Base-by-base conservation (phyloP, 2,113 vertebrate species). In the Bungarus multicinctus region DNA sequence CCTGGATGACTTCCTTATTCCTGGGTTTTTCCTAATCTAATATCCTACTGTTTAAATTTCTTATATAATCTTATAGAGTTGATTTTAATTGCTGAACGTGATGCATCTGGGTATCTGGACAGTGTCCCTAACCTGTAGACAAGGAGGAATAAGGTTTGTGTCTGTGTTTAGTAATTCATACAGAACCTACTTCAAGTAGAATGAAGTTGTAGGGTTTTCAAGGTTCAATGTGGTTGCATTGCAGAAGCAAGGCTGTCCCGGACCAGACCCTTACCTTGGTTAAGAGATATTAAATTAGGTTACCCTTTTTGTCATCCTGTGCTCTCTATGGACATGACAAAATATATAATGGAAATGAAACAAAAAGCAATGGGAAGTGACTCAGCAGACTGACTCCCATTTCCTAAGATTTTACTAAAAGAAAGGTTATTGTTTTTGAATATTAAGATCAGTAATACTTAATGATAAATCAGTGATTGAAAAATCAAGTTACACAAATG, bases 361-460 rank as follows among this genome's bases (percentile, higher is more conserved):
- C 25, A 85, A 89, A 85, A 89, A 25, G 91, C 12, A 10, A 9
- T 47, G 30, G 30, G 54, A 93, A 60, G 27, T 85, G 69, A 92
- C 53, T 92, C 69, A 92, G 27, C 54, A 0, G 2, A 23, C 55
- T 0, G 69, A 81, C 39, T 94, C 90, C 0, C 0, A 94, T 93
- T 2, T 0, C 89, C 0, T 0, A 47, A 55, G 89, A 64, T 93
- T 52, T 52, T 52, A 94, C 64, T 87, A 91, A 94, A 95, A 94
- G 94, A 93, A 95, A 96, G 95, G 94, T 91, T 89, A 60, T 60
- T 93, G 86, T 94, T 91, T 96, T 85, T 92, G 96, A 85, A 92
- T 57, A 93, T 85, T 87, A 64, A 92, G 86, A 96, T 96, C 94
- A 95, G 95, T 96, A 91, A 91, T 88, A 94, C 34, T 95, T 94